Conservation (phyloP, 2,113 vertebrate genomes). For the Crotalus helleri region DNA sequence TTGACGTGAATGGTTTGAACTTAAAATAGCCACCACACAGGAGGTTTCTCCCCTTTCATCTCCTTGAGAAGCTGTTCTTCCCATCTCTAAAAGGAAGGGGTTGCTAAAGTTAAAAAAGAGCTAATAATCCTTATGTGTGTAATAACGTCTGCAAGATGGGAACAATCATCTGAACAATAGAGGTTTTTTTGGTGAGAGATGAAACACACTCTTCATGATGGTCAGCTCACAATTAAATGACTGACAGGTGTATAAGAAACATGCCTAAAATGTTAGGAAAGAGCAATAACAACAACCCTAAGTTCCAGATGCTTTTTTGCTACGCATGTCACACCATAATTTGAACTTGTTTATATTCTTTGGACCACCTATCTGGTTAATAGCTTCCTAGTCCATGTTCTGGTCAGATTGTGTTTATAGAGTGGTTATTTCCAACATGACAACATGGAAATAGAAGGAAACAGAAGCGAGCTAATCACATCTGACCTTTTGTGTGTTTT, state of each 20-base stretch:
- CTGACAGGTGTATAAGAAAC: not conserved
- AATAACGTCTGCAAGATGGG: not conserved
- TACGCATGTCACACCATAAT: not conserved
- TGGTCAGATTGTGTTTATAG: not conserved
- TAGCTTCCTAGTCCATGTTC: constrained; percentile 5
- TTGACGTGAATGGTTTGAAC: not conserved
- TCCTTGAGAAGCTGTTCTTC: not conserved
- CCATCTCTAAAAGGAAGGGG: not conserved
- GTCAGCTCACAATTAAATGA: not conserved
- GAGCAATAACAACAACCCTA: not conserved
- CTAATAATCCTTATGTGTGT: not conserved
- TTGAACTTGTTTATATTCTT: constrained; percentile 7
- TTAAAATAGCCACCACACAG: not conserved
- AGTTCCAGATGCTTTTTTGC: constrained; percentile 7
- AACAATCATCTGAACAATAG: not conserved
- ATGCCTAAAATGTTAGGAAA: constrained; percentile 5
- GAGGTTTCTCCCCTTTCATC: not conserved
- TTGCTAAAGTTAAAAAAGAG: not conserved
- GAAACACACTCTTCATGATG: not conserved
- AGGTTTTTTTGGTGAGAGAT: not conserved
- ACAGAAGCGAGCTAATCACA: not conserved
- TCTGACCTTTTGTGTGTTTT: not conserved
- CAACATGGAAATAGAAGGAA: constrained; percentile 1
- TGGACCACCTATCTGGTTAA: constrained; percentile 27
- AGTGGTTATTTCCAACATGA: constrained; percentile 15